These are phyloP conservation scores for Microtus richardsoni DNA, from an alignment of 2,113 vertebrate species.

Conservation along the genomic window DNA sequence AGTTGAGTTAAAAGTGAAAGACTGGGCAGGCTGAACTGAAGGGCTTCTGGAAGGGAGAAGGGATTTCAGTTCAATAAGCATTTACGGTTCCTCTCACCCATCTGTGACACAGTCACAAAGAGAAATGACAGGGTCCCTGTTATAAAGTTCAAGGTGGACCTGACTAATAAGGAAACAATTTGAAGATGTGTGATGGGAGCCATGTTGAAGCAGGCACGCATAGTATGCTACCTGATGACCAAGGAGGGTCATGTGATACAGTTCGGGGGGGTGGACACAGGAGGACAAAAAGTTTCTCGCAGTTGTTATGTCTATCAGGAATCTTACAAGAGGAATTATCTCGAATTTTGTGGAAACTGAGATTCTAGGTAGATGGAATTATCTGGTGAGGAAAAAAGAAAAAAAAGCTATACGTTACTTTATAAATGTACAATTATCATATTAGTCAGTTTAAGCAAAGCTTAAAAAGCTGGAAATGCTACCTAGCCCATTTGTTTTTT, in stretches of 20 bases:
- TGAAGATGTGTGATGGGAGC: not conserved
- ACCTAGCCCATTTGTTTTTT: not conserved
- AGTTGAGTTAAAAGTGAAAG: not conserved
- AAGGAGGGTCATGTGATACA: not conserved
- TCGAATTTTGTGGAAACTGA: not conserved
- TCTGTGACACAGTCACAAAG: not conserved
- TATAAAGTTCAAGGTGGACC: too few relatives aligned
- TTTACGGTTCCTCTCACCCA: not conserved
- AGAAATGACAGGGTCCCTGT: not conserved
- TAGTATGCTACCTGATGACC: not conserved
- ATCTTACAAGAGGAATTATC: not conserved
- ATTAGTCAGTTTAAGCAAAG: not conserved
- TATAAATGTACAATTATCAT: not conserved
- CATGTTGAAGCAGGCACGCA: not conserved
- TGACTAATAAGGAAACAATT: not conserved
- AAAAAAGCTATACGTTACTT: not conserved
- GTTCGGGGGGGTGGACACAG: accelerated
- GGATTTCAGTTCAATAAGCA: not conserved
- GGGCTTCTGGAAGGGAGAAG: not conserved
- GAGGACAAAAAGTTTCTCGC: not conserved
- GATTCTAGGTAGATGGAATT: not conserved
- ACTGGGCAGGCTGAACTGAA: not conserved
- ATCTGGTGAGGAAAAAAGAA: not conserved
- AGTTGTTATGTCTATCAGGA: not conserved
- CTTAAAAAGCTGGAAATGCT: not conserved